Base-by-base conservation (phyloP, 1,140 invertebrate species). In the Drosophila malerkotliana region DNA sequence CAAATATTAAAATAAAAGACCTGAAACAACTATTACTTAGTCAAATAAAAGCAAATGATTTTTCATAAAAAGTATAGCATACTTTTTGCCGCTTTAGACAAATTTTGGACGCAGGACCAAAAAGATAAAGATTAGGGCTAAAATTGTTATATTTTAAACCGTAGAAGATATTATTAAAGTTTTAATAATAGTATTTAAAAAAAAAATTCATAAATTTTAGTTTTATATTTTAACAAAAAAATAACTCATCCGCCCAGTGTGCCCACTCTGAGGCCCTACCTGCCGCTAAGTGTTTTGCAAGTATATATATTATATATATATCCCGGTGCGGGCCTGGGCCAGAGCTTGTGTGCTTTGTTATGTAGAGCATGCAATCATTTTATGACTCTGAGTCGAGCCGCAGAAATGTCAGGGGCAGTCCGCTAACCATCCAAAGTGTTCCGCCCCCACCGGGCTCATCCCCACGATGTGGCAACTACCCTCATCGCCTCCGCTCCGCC, bases 291-390 rank as follows among this genome's bases (percentile, higher is more conserved):
- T 85, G 82, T 85, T 85, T 84, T 87, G 66, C 63, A 47, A 75
- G 72, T 74, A 56, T 57, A 49, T 74, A 52, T 73, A 73, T 63
- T 34, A 48, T 56, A 14, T 52, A 48, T 57, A 24, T 64, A 18
- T 45, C 45, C 26, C 62, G 45, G 55, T 21, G 49, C 61, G 44
- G 45, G 12, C 47, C 30, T 66, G 48, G 64, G 59, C 62, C n/a
- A 67, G 52, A 41, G 52, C 57, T 21, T 68, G 51, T 67, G 60
- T 61, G 66, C 72, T 62, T 67, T 82, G 79, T 73, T 83, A 74
- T 85, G 77, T 84, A 80, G 81, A 84, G 64, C 82, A 72, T 84
- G 81, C 81, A 84, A 85, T 85, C 82, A 87, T 85, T 85, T 87
- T 85, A 87, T 75, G 82, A 85, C 82, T 81, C 82, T 59, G 69